Percentiles rank a stretch among this genome's conserved stretches.
Conservation (phyloP, 2,113 vertebrate genomes). For the Camelus dromedarius region DNA sequence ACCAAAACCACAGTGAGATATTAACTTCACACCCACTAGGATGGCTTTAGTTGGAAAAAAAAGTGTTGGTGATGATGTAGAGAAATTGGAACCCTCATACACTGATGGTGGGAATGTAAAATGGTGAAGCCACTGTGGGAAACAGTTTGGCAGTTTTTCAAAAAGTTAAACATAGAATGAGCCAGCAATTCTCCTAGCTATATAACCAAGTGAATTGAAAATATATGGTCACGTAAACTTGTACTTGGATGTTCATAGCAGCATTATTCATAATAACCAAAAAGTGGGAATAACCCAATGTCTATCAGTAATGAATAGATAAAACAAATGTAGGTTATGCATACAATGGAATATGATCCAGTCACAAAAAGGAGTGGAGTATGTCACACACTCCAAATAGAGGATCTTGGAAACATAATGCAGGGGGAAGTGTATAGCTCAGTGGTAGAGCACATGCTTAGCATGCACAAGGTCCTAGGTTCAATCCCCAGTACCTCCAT, state of each 20-base stretch:
- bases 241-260: background rate
- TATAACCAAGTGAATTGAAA: background rate
- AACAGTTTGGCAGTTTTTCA: background rate
- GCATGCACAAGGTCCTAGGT: no score
- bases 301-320: background rate
- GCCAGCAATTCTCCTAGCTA: background rate
- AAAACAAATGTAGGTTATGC: background rate
- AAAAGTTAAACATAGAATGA: background rate
- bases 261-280: background rate
- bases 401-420: background rate
- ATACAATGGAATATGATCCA: background rate
- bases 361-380: background rate
- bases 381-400: background rate
- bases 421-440: background rate
- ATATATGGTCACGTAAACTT: background rate
- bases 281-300: background rate
- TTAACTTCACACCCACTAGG: background rate
- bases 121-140: background rate
- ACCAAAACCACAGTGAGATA: background rate
- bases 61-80: background rate
- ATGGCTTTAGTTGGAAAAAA: background rate
- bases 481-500: no score
- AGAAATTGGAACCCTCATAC: background rate
- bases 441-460: no score
- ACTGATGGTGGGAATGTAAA: background rate